Base-by-base conservation (phyloP, 2,113 vertebrate species). In the Bubo blakistoni region DNA sequence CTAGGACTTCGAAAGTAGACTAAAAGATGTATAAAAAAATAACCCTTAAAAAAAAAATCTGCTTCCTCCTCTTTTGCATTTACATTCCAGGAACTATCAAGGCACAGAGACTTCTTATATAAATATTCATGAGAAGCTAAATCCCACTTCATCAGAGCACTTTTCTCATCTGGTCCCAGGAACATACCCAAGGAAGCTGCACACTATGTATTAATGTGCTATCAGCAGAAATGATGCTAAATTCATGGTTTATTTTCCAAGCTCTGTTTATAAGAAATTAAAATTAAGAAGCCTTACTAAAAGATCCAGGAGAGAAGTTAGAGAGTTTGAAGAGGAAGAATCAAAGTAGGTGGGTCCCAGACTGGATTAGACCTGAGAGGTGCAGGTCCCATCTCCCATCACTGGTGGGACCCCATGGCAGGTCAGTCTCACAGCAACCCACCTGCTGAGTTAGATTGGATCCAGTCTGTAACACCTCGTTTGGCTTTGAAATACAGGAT, bases 111-210 rank as follows among this genome's bases (percentile, higher is more conserved):
- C 13, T 51, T 81, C 32, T 20, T 59, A 18, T 42, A 63, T 72
- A 89, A 95, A 89, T 81, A 89, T 79, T 91, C 57, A 76, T 36
- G 44, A 13, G 25, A 76, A 52, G 49, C 32, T 85, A 91, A 94
- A 79, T 67, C 65, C 47, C 61, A 51, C 7, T 81, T 51, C 57
- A 36, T n/a, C 42, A 79, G 47, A 59, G 58, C 6, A 2, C 16
- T 81, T 73, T 29, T 47, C 61, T 79, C 29, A 25, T 55, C 70
- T 79, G 29, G 38, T 29, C 95, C 42, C 73, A 76, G n/a, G 42
- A 63, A 84, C 52, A 46, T 51, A 25, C 16, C 25, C 38, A 42
- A 58, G 59, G 84, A 84, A 78, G 49, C 4, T 44, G 27, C 55
- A 62, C 21, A 1, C 40, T 83, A 9, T 8, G 12, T 32, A 16